Evolutionary conservation across 2,113 vertebrate genomes (phyloP).

Genomic region (Odontesthes bonariensis): DNA sequence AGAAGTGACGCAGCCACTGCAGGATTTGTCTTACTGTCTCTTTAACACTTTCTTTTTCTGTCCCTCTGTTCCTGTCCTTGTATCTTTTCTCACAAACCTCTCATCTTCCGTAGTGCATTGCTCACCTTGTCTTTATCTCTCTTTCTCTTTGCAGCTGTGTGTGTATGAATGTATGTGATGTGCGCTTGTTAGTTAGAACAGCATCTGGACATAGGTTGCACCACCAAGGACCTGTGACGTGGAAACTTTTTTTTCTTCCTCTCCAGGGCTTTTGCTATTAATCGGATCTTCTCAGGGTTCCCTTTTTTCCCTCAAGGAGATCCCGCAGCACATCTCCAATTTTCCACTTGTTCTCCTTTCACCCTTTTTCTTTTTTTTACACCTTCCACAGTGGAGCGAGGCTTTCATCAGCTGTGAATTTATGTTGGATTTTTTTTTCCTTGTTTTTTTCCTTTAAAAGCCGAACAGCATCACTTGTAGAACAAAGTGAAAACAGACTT

Average conservation of each 20-base stretch:
- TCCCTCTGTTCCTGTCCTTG: conserved; percentile 12
- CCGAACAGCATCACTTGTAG: conserved; percentile 5
- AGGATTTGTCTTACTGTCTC: conserved; percentile 30
- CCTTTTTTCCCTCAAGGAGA: conserved; percentile 47
- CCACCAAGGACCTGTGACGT: conserved; percentile 53
- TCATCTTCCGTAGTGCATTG: conserved; percentile 33
- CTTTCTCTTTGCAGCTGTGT: conserved; percentile 24
- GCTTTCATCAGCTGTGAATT: conserved; percentile 25
- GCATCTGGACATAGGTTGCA: conserved; percentile 73
- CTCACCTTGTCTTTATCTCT: conserved; percentile 12
- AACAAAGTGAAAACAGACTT: conserved; percentile 37
- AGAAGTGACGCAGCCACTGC: conserved; percentile 43
- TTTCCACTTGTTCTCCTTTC: conserved; percentile 25
- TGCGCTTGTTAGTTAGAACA: conserved; percentile 46
- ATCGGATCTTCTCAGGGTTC: conserved; percentile 60
- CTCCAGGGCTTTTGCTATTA: conserved; percentile 44
- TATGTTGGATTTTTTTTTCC: conserved; percentile 20
- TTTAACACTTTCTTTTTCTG: conserved; percentile 10
- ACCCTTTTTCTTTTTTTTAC: not conserved
- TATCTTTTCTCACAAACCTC: conserved; percentile 45
- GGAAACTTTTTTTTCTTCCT: conserved; percentile 49
- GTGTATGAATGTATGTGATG: conserved; percentile 42
- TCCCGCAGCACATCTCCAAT: conserved; percentile 8
- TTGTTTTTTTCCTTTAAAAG: conserved; percentile 1
- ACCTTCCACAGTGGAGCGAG: conserved; percentile 8